Evolutionary conservation across 2,888 invertebrate genomes (phyloP), one percentile per base, ranked within the genome.

Genomic region (Acanthoscelides obtectus): DNA sequence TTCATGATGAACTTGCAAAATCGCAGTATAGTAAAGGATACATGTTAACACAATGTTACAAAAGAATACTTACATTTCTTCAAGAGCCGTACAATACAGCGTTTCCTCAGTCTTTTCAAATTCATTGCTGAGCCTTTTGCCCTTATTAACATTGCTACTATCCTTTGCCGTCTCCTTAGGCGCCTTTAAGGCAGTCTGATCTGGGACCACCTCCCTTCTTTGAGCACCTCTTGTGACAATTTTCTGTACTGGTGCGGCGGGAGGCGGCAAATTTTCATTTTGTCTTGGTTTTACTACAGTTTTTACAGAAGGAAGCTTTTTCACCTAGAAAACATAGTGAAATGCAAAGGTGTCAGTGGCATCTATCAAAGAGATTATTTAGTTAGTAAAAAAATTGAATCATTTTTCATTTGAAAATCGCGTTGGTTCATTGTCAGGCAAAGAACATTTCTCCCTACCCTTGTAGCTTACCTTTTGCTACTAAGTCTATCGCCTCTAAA

Each of bases 31-130:
- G n/a, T n/a, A n/a, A n/a, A n/a, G n/a, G n/a, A n/a, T n/a, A n/a
- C n/a, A n/a, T n/a, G n/a, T n/a, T n/a, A n/a, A n/a, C n/a, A n/a
- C n/a, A n/a, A n/a, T n/a, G n/a, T n/a, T n/a, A n/a, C n/a, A 68
- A 19, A 71, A 69, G 22, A 72, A 76, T 75, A 88, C 89, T 89
- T 84, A 91, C 90, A 89, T 87, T 75, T 92, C 93, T 81, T 94
- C 94, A 78, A 93, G 86, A 3, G 94, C 94, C 73, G 94, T 92
- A 82, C 91, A 88, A 79, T 95, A 94, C 63, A 94, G 85, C 22
- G 93, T 93, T 66, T 93, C 92, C 78, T 92, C 92, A 80, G 91
- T 91, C 85, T 90, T 90, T 81, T 91, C 90, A 75, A 93, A 92
- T 70, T 92, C 90, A 86, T 92, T 91, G 81, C 92, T 92, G 71